Evolutionary conservation across 2,888 invertebrate genomes (phyloP).

Genomic region (Oscheius sp.): DNA sequence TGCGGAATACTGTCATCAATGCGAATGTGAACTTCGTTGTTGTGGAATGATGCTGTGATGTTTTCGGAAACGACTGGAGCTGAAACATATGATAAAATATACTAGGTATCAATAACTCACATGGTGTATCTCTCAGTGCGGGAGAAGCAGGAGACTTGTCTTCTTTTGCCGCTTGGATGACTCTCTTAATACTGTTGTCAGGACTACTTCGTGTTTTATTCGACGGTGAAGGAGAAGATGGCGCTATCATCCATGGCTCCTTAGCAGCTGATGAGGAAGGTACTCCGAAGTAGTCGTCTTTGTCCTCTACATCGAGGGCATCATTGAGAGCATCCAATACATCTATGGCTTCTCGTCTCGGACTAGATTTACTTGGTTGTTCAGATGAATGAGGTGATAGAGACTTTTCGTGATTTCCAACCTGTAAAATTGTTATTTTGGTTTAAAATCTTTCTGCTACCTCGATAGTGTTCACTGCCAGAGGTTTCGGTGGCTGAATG

Average conservation of each 20-base stretch:
- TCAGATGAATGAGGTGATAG: slow-evolving; percentile 24
- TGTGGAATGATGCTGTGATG: slow-evolving; percentile 26
- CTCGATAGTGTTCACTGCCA: slow-evolving; percentile 9
- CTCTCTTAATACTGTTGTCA: slow-evolving; percentile 19
- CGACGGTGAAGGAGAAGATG: slow-evolving; percentile 2
- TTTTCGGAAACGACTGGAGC: slow-evolving; percentile 15
- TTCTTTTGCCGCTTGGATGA: slow-evolving; percentile 8
- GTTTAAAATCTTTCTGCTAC: background rate
- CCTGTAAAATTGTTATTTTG: background rate
- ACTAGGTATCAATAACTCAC: background rate
- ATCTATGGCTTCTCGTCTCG: slow-evolving; percentile 64
- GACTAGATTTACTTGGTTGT: slow-evolving; percentile 39
- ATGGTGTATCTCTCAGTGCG: background rate
- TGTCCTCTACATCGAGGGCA: slow-evolving; percentile 59
- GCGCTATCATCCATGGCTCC: slow-evolving; percentile 33
- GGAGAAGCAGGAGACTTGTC: background rate
- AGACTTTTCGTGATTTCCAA: slow-evolving; percentile 4
- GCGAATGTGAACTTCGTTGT: slow-evolving; percentile 24
- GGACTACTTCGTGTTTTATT: slow-evolving; percentile 9
- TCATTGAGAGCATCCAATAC: slow-evolving; percentile 69
- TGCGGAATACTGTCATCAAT: slow-evolving; percentile 17
- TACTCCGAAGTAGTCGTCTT: slow-evolving; percentile 18
- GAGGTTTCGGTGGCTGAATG: background rate
- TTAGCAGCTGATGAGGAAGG: slow-evolving; percentile 18
- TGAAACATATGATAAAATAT: background rate